Percentiles rank a stretch among this genome's conserved stretches.
Conservation (phyloP, 2,888 invertebrate genomes). For the Plusia festucae region DNA sequence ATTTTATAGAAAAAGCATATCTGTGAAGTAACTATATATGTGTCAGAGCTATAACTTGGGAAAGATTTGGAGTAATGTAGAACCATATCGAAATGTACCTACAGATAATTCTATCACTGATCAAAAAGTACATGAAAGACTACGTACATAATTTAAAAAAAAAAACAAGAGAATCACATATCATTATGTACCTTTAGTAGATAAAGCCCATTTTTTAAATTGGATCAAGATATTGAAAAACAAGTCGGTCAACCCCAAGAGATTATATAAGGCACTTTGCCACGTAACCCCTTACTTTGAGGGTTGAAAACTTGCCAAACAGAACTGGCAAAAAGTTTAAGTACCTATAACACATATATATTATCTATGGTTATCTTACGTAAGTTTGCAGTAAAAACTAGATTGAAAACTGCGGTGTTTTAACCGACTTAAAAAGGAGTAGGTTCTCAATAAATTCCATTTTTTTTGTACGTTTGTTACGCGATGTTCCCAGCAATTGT, state of each 20-base stretch:
- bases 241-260: slow-evolving; percentile 11
- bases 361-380: slow-evolving; percentile 34
- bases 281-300: background rate
- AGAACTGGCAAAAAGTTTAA: slow-evolving; percentile 4
- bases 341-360: slow-evolving; percentile 5
- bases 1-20: no score
- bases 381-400: slow-evolving; percentile 39
- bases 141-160: no score
- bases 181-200: background rate
- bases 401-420: slow-evolving; percentile 12
- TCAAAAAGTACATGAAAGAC: no score
- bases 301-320: slow-evolving; percentile 47
- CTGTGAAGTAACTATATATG: no score
- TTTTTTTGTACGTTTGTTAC: no score
- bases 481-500: no score
- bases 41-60: no score
- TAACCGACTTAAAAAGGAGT: no score
- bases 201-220: background rate
- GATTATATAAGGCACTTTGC: slow-evolving; percentile 1
- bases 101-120: no score
- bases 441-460: no score
- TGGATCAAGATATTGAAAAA: background rate
- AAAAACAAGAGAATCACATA: background rate
- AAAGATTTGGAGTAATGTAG: no score
- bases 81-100: no score